Evolutionary conservation across 2,888 invertebrate genomes (phyloP).

Genomic region (Tetranychus piercei): DNA sequence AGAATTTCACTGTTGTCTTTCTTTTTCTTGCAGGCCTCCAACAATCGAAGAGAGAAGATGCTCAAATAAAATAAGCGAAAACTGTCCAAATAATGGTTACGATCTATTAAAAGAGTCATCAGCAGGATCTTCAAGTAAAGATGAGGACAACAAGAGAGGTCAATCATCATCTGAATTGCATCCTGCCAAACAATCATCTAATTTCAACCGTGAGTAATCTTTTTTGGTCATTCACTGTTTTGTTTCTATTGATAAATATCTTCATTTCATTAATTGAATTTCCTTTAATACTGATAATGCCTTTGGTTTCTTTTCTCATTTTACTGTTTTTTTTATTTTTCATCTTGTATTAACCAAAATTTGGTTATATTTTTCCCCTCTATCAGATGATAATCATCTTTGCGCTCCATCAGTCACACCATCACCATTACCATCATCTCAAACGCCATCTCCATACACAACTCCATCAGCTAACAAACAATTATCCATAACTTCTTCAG

Average conservation of each 20-base stretch:
- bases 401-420: conserved; percentile 10
- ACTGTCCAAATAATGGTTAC: neutral
- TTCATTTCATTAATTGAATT: neutral
- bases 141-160: neutral
- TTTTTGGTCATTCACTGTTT: neutral
- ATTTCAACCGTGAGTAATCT: conserved; percentile 1
- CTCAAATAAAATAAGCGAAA: neutral
- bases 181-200: neutral
- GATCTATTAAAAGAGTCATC: neutral
- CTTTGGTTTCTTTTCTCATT: neutral
- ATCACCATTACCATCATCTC: conserved; percentile 14
- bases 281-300: neutral
- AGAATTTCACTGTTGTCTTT: neutral
- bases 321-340: neutral
- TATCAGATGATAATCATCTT: conserved; percentile 2
- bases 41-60: conserved; percentile 5
- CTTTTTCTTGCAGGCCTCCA: neutral
- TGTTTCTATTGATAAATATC: neutral
- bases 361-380: neutral
- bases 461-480: conserved; percentile 14
- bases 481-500: conserved; percentile 5
- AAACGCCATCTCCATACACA: conserved; percentile 13
- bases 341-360: neutral
- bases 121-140: neutral
- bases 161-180: neutral